phyloP scores from a whole-genome alignment of 37 sponge, comb jelly and placozoan species.

The Ephydatia muelleri region DNA sequence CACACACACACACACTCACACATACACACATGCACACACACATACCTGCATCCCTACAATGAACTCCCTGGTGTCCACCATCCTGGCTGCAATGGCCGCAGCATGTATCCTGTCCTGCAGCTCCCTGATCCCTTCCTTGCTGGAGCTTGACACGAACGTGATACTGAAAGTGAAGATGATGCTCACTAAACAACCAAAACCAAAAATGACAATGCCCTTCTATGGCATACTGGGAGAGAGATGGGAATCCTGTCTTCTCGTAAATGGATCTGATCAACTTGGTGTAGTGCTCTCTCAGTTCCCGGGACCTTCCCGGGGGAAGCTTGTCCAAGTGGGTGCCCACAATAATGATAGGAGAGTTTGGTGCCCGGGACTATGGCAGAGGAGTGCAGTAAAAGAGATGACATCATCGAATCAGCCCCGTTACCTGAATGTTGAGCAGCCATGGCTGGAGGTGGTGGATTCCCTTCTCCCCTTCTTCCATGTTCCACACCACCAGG shows the following conservation, averaged over 20 bases:
- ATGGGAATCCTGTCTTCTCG: slow-evolving; percentile 62
- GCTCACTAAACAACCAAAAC: too few relatives aligned
- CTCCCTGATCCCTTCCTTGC: slow-evolving; percentile 63
- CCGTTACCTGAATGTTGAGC: slow-evolving; percentile 89
- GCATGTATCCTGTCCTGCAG: slow-evolving; percentile 70
- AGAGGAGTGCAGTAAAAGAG: too few relatives aligned
- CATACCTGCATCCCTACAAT: slow-evolving; percentile 86
- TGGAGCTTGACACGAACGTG: slow-evolving; percentile 70
- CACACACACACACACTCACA: too few relatives aligned
- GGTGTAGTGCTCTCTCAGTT: slow-evolving; percentile 45
- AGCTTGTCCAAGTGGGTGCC: slow-evolving; percentile 95
- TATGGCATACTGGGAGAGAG: slow-evolving; percentile 43
- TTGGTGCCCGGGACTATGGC: slow-evolving; percentile 86
- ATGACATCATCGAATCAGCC: too few relatives aligned
- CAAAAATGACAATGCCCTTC: too few relatives aligned
- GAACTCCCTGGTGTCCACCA: slow-evolving; percentile 77
- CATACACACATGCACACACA: too few relatives aligned
- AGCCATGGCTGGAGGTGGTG: slow-evolving; percentile 89
- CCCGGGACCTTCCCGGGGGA: not conserved
- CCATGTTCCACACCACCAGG: slow-evolving; percentile 89
- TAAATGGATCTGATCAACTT: slow-evolving; percentile 45
- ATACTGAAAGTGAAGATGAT: too few relatives aligned
- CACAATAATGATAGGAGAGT: slow-evolving; percentile 90
- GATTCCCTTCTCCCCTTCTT: slow-evolving; percentile 81
- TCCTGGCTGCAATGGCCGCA: slow-evolving; percentile 65